Base-by-base conservation (phyloP, 2,888 invertebrate species). In the Maniola hyperantus region DNA sequence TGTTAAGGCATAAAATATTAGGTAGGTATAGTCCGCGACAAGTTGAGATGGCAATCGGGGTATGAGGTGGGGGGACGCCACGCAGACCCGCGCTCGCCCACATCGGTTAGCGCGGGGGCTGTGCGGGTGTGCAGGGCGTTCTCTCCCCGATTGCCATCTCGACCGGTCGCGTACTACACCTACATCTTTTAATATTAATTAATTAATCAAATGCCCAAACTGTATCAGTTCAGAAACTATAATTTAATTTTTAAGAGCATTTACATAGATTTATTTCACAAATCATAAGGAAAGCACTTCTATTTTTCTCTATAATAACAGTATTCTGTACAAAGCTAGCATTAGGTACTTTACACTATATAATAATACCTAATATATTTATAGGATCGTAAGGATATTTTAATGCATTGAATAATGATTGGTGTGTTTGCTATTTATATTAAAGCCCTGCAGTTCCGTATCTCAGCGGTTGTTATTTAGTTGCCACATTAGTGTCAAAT, bases 281-380 rank as follows among this genome's bases (percentile, higher is more conserved):
- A 50, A 55, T 36, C 20, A 65, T n/a, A 65, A 62, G 36, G 62
- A 63, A 65, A 70, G 70, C 70, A 50, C 50, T 55, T 50, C 63
- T 66, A 64, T 60, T 54, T 44, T 69, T n/a, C 15, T 53, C 64
- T 67, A 66, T 54, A 59, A 53, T 64, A 61, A 66, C 50, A 18
- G 44, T 70, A 70, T 33, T 44, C 13, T 70, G 55, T 70, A 70
- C 70, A 70, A 59, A 65, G 63, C 67, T 63, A 60, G 50, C 62
- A 54, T 33, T 61, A 65, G 15, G 8, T 26, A 51, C 65, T 65
- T n/a, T 62, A 65, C 59, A 69, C 60, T 60, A 57, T 58, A 58
- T 64, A 51, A 36, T 36, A 36, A 4, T 26, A n/a, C n/a, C n/a
- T n/a, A n/a, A 36, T 36, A 36, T 48, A 36, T 66, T 64, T 51